Evolutionary conservation across 2,113 vertebrate genomes (phyloP), one percentile per base, ranked within the genome.

Genomic region (Synchiropus splendidus): DNA sequence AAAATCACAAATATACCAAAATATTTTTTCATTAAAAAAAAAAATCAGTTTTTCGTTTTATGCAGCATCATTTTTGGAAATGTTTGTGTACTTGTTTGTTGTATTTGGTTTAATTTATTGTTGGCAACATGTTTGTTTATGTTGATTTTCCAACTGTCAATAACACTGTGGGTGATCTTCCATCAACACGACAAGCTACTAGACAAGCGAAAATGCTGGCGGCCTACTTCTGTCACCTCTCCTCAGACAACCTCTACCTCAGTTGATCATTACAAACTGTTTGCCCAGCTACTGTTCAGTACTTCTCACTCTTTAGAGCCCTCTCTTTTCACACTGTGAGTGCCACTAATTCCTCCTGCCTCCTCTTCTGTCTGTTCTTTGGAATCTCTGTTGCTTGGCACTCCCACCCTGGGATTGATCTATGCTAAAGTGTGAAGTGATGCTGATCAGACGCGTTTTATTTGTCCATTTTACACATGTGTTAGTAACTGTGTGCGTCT

Each of bases 391-490:
- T 49, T 41, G 18, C n/a, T 6, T 31, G 59, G n/a, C n/a, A n/a
- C n/a, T 74, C 67, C 51, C 59, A 68, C 54, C 44, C 17, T 51
- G 53, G 54, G 55, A 59, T 47, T 59, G 37, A 56, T 61, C 47
- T 41, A 30, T 39, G 44, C 15, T 46, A 12, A 17, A 36, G 41
- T 42, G 49, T 42, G 44, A 16, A n/a, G n/a, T n/a, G n/a, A n/a
- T n/a, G n/a, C n/a, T n/a, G n/a, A n/a, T n/a, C n/a, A n/a, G n/a
- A n/a, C n/a, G n/a, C n/a, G n/a, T n/a, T n/a, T n/a, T n/a, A n/a
- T n/a, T n/a, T n/a, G n/a, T n/a, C n/a, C n/a, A n/a, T n/a, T n/a
- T 45, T 54, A 58, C 51, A 56, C 18, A 6, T 31, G 38, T 40
- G 48, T 56, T 58, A 56, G 44, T 39, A 51, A 42, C 46, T 46